These are phyloP conservation scores for Argyresthia albistria DNA, from an alignment of 2,888 invertebrate genomes.

Conservation along the genomic window DNA sequence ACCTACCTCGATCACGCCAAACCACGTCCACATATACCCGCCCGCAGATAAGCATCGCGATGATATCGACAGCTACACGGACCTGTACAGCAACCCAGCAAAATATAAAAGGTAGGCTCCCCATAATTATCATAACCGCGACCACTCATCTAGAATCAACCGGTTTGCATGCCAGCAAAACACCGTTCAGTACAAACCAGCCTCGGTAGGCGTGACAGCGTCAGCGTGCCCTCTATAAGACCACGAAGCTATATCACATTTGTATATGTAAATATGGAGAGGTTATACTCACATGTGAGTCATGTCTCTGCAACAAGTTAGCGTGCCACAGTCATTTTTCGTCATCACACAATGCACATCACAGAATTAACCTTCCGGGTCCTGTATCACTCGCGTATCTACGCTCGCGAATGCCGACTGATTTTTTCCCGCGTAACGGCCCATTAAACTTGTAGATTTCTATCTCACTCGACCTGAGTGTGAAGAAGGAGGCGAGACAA, in stretches of 20 bases:
- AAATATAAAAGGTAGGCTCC: no score
- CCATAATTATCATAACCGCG: no score
- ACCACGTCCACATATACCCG: no score
- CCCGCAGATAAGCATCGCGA: no score
- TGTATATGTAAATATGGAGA: not conserved
- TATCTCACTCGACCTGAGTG: slow-evolving; percentile 61
- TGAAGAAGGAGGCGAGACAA: slow-evolving; percentile 65
- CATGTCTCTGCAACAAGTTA: not conserved
- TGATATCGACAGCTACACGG: no score
- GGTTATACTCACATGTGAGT: slow-evolving; percentile 1
- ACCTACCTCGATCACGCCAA: no score
- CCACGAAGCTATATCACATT: not conserved
- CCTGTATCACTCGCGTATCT: slow-evolving; percentile 69
- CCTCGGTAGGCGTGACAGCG: no score
- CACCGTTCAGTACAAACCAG: no score
- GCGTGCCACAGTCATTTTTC: not conserved
- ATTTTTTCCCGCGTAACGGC: slow-evolving; percentile 72
- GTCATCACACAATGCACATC: slow-evolving; percentile 41
- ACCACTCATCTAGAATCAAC: no score
- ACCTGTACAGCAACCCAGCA: no score
- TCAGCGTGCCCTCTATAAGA: no score
- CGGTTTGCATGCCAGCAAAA: no score
- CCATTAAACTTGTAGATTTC: slow-evolving; percentile 72
- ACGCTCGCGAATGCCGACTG: slow-evolving; percentile 70
- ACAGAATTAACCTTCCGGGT: slow-evolving; percentile 46